Evolutionary conservation across 2,113 vertebrate species (phyloP).

Genomic region (Catharus minimus): DNA sequence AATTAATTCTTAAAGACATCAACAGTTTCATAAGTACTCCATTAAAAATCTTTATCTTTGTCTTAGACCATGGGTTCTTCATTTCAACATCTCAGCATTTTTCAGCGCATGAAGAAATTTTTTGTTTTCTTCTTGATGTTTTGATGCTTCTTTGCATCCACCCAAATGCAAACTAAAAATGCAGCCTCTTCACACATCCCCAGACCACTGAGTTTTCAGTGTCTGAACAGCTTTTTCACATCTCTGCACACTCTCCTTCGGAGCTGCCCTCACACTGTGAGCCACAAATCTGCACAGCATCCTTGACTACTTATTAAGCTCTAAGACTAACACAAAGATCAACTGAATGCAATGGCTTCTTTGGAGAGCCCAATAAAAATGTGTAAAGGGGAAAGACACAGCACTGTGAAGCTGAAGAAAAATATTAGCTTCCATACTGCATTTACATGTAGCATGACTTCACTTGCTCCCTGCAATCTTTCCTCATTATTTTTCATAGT

Average conservation of each 20-base stretch:
- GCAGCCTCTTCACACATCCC: neutral
- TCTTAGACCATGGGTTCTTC: neutral
- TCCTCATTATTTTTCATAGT: neutral
- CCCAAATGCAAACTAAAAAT: neutral
- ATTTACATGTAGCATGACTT: neutral
- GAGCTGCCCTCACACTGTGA: neutral
- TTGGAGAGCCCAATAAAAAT: neutral
- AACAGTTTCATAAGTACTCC: neutral
- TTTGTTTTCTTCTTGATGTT: neutral
- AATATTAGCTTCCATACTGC: neutral
- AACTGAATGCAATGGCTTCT: neutral
- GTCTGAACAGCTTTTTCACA: neutral
- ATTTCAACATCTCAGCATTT: neutral
- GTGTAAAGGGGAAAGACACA: neutral
- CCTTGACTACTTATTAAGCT: neutral
- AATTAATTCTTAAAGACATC: neutral
- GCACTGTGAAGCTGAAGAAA: neutral
- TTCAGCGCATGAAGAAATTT: neutral
- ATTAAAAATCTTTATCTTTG: neutral
- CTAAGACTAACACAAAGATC: neutral
- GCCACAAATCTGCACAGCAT: neutral
- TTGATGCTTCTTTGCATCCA: neutral
- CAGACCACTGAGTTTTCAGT: neutral
- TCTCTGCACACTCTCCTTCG: neutral
- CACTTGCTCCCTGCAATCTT: neutral